Percentiles rank a stretch among this genome's conserved stretches.
phyloP scores from a whole-genome alignment of 1,140 invertebrate species.

The Ditylenchus dipsaci region DNA sequence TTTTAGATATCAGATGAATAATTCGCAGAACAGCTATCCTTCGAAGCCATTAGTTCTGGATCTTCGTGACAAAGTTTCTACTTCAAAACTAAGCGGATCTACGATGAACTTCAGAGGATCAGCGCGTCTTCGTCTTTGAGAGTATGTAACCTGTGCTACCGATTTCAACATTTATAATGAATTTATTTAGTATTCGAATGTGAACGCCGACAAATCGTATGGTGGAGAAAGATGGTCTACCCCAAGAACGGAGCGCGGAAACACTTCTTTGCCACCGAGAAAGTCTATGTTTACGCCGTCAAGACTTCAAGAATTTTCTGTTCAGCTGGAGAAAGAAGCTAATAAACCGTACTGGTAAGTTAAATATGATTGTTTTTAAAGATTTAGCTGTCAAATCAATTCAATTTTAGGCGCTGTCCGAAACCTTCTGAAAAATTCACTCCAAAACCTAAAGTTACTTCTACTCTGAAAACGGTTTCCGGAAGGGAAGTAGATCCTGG shows the following conservation, averaged over 20 bases:
- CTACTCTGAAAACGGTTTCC: background rate
- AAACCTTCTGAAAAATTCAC: background rate
- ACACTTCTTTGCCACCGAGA: constrained; percentile 22
- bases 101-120: constrained; percentile 20
- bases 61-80: constrained; percentile 19
- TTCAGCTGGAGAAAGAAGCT: background rate
- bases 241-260: constrained; percentile 10
- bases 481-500: background rate
- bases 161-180: background rate
- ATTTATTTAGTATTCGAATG: constrained; percentile 13
- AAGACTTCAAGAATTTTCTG: constrained; percentile 20
- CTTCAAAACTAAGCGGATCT: constrained; percentile 25
- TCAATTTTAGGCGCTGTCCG: background rate
- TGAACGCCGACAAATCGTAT: background rate
- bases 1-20: too few relatives aligned
- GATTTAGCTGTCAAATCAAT: background rate
- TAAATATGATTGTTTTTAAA: background rate
- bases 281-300: constrained; percentile 28
- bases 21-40: constrained; percentile 16
- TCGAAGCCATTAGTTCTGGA: constrained; percentile 26
- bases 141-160: too few relatives aligned
- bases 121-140: constrained; percentile 8
- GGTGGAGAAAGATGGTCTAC: constrained; percentile 22
- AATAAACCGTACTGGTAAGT: background rate
- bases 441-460: background rate